These are phyloP conservation scores for Salvator merianae DNA, from an alignment of 2,113 vertebrate species.

Conservation along the genomic window DNA sequence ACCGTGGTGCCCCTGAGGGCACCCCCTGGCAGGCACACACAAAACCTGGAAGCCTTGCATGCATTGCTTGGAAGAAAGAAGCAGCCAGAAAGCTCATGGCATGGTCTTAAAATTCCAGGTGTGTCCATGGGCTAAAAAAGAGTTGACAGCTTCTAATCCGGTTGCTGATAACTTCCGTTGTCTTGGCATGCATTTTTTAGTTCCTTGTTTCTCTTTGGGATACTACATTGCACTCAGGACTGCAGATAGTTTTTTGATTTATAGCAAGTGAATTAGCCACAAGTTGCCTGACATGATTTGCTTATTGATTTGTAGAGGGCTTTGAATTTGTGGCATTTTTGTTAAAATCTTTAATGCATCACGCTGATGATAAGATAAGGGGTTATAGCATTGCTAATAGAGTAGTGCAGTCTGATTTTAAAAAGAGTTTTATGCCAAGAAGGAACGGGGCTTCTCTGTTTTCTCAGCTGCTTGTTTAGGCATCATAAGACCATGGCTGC, in stretches of 20 bases:
- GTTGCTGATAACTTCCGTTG: not conserved
- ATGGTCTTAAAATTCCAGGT: too few relatives aligned
- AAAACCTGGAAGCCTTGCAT: too few relatives aligned
- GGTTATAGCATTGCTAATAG: not conserved
- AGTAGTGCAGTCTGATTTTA: not conserved
- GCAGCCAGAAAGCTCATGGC: not conserved
- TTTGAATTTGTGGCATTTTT: constrained; percentile 28
- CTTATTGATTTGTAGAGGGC: not conserved
- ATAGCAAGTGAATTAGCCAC: not conserved
- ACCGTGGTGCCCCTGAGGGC: too few relatives aligned
- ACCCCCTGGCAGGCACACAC: too few relatives aligned
- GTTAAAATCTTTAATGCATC: not conserved
- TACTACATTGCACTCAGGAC: not conserved
- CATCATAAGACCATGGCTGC: not conserved
- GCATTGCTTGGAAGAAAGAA: not conserved
- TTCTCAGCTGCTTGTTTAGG: not conserved
- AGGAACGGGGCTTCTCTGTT: not conserved
- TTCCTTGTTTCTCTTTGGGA: not conserved
- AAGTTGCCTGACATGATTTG: not conserved
- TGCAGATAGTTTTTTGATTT: not conserved
- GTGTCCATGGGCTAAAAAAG: too few relatives aligned
- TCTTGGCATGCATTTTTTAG: not conserved
- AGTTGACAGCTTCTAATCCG: not conserved
- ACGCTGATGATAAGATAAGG: not conserved
- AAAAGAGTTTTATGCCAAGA: not conserved